Conservation (phyloP, 2,888 invertebrate species). For the Lomographa bimaculata region DNA sequence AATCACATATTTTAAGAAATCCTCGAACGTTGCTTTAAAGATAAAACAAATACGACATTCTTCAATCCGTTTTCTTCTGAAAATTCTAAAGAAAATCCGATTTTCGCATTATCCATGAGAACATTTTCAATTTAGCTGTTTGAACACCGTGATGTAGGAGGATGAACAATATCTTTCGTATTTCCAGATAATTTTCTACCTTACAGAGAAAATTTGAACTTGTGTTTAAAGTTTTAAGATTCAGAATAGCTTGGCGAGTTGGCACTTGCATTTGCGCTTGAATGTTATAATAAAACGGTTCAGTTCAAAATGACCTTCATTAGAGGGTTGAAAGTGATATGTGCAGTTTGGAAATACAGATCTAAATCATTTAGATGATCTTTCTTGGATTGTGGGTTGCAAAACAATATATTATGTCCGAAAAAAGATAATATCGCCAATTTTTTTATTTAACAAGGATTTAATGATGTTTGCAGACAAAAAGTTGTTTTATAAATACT, state of each 20-base stretch:
- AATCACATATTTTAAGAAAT: too few relatives aligned
- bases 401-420: too few relatives aligned
- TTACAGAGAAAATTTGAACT: not conserved
- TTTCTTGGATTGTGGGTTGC: too few relatives aligned
- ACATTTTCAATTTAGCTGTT: slow-evolving; percentile 22
- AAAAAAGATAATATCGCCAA: too few relatives aligned
- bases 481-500: too few relatives aligned
- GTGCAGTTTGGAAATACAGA: too few relatives aligned
- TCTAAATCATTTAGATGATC: too few relatives aligned
- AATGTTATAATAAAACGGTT: slow-evolving; percentile 3
- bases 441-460: too few relatives aligned
- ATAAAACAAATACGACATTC: not conserved
- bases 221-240: not conserved
- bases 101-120: slow-evolving; percentile 15
- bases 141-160: slow-evolving; percentile 9
- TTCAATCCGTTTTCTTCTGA: slow-evolving; percentile 2
- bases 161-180: slow-evolving; percentile 5
- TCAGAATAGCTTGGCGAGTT: not conserved
- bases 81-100: slow-evolving; percentile 4
- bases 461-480: too few relatives aligned
- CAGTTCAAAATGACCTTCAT: slow-evolving; percentile 3
- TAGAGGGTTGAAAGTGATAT: not conserved
- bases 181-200: not conserved
- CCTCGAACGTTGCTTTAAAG: not conserved
- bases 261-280: slow-evolving; percentile 3